A percentile compares a stretch with the other conserved stretches of the same genome.
These are phyloP conservation scores for Dendrocincla tyrannina DNA, from an alignment of 2,797 vertebrate species.

Conservation along the genomic window DNA sequence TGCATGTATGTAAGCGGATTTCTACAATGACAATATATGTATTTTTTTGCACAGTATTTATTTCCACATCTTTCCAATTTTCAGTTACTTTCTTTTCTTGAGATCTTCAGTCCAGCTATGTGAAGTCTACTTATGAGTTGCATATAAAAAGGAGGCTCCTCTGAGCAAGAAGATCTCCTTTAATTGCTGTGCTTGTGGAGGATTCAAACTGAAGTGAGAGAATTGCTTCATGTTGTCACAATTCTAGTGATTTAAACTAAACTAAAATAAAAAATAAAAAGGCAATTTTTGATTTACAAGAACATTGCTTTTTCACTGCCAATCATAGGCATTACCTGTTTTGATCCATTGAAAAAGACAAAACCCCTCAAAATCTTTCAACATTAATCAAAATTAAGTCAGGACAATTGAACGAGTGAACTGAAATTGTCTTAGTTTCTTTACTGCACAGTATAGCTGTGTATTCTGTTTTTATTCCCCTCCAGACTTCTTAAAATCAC, in stretches of 20 bases:
- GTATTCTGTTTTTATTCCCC: slow-evolving; percentile 60
- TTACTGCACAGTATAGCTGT: neutral
- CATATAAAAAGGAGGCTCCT: neutral
- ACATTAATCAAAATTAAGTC: slow-evolving; percentile 13
- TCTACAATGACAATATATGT: neutral
- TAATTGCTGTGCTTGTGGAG: neutral
- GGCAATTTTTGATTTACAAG: neutral
- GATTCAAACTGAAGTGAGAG: slow-evolving; percentile 21
- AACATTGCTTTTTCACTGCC: neutral
- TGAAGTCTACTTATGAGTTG: slow-evolving; percentile 16
- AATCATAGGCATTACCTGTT: neutral
- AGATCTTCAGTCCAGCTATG: neutral
- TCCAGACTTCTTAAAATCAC: slow-evolving; percentile 73
- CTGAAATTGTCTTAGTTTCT: neutral
- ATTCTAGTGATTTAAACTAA: neutral
- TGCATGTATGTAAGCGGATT: neutral
- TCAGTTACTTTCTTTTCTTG: neutral
- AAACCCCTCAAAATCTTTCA: neutral
- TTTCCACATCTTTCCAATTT: neutral
- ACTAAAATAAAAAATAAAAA: neutral
- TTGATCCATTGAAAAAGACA: neutral
- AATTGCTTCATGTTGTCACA: neutral
- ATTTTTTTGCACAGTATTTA: neutral
- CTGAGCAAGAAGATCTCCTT: neutral
- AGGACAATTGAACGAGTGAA: slow-evolving; percentile 28